Base-by-base conservation (phyloP, 2,888 invertebrate genomes). In the Agriopis marginaria region DNA sequence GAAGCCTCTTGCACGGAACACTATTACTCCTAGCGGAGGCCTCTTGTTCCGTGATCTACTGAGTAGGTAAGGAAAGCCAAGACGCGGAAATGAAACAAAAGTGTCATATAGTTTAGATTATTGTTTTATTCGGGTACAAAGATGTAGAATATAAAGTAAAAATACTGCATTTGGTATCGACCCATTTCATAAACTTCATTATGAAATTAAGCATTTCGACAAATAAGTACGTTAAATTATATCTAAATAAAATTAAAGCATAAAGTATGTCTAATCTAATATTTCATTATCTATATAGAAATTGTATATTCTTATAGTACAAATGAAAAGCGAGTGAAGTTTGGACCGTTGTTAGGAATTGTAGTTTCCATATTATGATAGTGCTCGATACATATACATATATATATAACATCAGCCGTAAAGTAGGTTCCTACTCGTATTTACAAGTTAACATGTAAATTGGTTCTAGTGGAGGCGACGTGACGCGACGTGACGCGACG, bases 281-380 rank as follows among this genome's bases (percentile, higher is more conserved):
- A 79, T 85, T 87, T 82, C 79, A 86, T 92, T 92, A 91, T 86
- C 92, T 93, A 92, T 85, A 92, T 93, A 93, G 89, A 92, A 88
- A 90, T 88, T 91, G 91, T 66, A 53, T 63, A 92, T 88, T 92
- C 85, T 85, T 92, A 92, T 91, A 92, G 91, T 92, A 93, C 92
- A 93, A 93, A 93, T 93, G 84, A 93, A 90, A 93, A 93, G 93
- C 93, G 84, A 92, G 91, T 91, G 90, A 92, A 90, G 91, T 92
- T 93, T 93, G 93, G 93, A 93, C 93, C 93, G 93, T 93, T 92
- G 90, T 90, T 93, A 93, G 93, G 93, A 93, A 93, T 93, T 89
- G 80, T 88, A 90, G 90, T 90, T 91, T 92, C 92, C 92, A 88
- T 90, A 32, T 5, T 32, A 32, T 32, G 32, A 32, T 32, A 89